Base-by-base conservation (phyloP, 2,888 invertebrate genomes). In the Flabesymbios commensalis region DNA sequence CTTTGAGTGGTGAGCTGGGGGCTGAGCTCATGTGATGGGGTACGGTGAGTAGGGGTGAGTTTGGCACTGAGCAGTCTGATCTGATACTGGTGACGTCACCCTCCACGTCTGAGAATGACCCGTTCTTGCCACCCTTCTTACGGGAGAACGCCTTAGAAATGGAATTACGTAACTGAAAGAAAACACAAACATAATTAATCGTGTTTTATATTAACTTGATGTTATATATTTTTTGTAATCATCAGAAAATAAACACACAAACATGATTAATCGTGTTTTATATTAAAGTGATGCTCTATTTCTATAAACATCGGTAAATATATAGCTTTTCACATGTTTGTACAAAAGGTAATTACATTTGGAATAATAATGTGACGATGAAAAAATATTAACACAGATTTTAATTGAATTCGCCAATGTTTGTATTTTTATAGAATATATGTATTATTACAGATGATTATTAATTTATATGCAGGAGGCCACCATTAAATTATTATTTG, bases 81-180 rank as follows among this genome's bases (percentile, higher is more conserved):
- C 81, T 77, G 19, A 65, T 36, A 68, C 78, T 78, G 47, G 69
- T 68, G 17, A 70, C 72, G 60, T 80, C 82, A 70, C 83, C 85
- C 76, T 86, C 87, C 66, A 82, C 84, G 74, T 86, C 87, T 28
- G 83, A 86, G 64, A 84, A 74, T 1, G 83, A 83, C 28, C 81
- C 82, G 59, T 78, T 76, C 65, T 75, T 79, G 59, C 72, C 73
- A 63, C 77, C 76, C 72, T 79, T 79, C 60, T 72, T 77, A 68
- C 92, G 87, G 22, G 93, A 93, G 85, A 98, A 98, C 24, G 97
- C 98, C 85, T 97, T 96, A 72, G 94, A 95, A 84, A 99, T 96
- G 36, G 97, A 97, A 81, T 94, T 95, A 57, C 97, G 88, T 67
- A 98, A 86, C 92, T 86, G 79, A 33, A 70, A 68, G 59, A 55